phyloP scores from a whole-genome alignment of 2,797 vertebrate species.

The Merluccius polli region DNA sequence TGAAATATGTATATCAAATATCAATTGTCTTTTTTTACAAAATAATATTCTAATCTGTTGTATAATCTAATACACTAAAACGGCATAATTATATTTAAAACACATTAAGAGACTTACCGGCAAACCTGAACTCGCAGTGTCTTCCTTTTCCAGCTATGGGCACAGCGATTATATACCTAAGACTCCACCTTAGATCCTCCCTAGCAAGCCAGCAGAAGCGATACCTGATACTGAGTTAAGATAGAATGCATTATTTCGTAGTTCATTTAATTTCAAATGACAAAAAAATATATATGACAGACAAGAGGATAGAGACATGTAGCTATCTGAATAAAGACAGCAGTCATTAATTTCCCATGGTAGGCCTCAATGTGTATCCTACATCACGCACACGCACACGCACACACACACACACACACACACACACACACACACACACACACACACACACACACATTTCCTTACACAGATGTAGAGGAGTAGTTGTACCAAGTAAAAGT shows the following conservation, averaged over 20 bases:
- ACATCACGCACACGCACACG: no score
- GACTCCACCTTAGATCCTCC: not conserved
- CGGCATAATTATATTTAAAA: not conserved
- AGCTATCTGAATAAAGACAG: not conserved
- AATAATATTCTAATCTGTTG: not conserved
- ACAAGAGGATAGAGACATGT: not conserved
- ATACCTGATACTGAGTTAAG: not conserved
- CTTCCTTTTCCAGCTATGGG: not conserved
- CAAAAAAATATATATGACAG: not conserved
- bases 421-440: no score
- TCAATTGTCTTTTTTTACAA: no score
- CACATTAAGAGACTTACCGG: not conserved
- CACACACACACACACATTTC: not conserved
- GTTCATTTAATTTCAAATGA: no score
- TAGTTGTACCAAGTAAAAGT: not conserved
- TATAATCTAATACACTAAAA: not conserved
- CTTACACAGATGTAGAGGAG: not conserved
- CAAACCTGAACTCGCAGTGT: not conserved
- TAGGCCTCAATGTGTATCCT: no score
- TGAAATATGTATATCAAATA: no score
- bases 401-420: no score
- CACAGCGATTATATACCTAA: not conserved
- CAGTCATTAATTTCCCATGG: not conserved
- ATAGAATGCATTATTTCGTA: not conserved
- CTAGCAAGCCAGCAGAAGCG: not conserved